These are phyloP conservation scores for Irena cyanogastra DNA, from an alignment of 2,113 vertebrate genomes.

Conservation along the genomic window DNA sequence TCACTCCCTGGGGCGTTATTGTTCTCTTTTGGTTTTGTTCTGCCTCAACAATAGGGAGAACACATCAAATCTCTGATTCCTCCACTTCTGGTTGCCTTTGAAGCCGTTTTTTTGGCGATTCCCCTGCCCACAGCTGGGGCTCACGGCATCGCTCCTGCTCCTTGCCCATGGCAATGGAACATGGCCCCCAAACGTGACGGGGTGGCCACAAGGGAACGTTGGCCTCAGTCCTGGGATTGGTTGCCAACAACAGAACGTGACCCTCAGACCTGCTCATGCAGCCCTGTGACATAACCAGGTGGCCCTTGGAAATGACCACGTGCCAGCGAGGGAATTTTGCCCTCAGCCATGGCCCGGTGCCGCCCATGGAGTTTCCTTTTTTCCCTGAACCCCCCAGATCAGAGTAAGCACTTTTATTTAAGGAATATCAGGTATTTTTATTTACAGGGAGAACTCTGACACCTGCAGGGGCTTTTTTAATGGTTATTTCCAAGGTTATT, in stretches of 20 bases:
- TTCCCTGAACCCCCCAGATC: not conserved
- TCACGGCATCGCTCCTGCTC: no score
- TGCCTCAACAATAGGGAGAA: not conserved
- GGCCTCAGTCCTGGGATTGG: rapidly evolving
- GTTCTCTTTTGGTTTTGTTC: not conserved
- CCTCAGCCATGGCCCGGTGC: not conserved
- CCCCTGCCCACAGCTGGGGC: not conserved
- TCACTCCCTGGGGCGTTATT: not conserved
- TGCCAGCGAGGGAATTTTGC: not conserved
- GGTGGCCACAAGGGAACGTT: not conserved
- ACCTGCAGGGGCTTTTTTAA: not conserved
- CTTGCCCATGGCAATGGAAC: not conserved
- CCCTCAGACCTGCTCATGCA: rapidly evolving
- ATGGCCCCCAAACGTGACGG: rapidly evolving
- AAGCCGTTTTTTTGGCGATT: rapidly evolving
- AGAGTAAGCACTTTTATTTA: not conserved
- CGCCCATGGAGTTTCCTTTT: not conserved
- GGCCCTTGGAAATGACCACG: not conserved
- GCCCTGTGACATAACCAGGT: not conserved
- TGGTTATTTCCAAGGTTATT: not conserved
- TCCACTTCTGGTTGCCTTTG: not conserved
- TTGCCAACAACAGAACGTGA: not conserved
- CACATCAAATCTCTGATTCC: not conserved
- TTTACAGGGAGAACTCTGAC: not conserved
- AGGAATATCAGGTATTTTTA: not conserved